Base-by-base conservation (phyloP, 1,140 invertebrate genomes). In the Rhynchophorus ferrugineus region DNA sequence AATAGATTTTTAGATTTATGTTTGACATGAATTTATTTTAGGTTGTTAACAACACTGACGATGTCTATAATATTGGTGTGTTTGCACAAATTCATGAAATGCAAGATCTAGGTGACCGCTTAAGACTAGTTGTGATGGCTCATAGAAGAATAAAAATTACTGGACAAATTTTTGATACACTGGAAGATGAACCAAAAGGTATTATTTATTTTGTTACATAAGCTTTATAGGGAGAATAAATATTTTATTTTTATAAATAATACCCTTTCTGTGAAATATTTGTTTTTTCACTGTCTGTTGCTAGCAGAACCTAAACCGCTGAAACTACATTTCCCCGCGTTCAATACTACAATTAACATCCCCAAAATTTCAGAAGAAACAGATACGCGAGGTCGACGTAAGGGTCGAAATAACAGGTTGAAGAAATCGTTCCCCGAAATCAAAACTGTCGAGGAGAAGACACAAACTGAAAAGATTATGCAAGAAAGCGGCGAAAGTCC, bases 61-160 rank as follows among this genome's bases (percentile, higher is more conserved):
- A 99, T 49, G 75, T 99, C 18, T 91, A 98, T 70, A 70, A 80
- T 35, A 77, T 98, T 17, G 97, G 97, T 21, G 91, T 95, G 7
- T 99, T 99, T 78, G 95, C 91, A 20, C 92, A 98, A 72, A 98
- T 99, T 62, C 88, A 94, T 64, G 95, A 98, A 73, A 81, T 99
- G 68, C 92, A 97, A 69, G 95, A 99, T 70, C 75, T 96, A 61
- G 94, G 93, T 13, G 88, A 94, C 68, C 87, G 87, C 68, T 66
- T 98, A 41, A 76, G 91, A 48, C 79, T 99, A 61, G 90, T 98
- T 46, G 87, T 98, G 3, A 91, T 95, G 82, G 92, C 91, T 0
- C 92, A 98, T 69, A 75, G 95, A 52, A 78, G 94, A 67, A 89
- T 94, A 42, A 82, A 82, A 66, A 84, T 91, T 29, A 80, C 83